These are phyloP conservation scores for Blastomussa wellsi DNA, from an alignment of 92 coral and sea anemone genomes.

Conservation along the genomic window DNA sequence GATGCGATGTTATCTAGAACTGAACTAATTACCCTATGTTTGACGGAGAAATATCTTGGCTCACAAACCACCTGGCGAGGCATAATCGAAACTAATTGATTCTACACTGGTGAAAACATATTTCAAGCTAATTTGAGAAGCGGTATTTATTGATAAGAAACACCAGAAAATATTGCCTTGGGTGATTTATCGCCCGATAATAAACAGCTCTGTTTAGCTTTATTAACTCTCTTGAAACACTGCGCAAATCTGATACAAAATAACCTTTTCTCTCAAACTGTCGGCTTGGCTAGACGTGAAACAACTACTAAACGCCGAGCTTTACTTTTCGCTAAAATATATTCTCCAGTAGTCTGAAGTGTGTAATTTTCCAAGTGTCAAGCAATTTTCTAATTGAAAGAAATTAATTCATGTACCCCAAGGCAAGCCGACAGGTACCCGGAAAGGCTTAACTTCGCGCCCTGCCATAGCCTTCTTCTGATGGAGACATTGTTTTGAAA, in stretches of 20 bases:
- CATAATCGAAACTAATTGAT: constrained; percentile 2
- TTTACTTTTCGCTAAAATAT: background rate
- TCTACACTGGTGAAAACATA: background rate
- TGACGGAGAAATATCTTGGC: constrained; percentile 4
- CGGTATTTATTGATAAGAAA: background rate
- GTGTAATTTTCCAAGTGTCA: background rate
- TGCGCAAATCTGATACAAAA: constrained; percentile 12
- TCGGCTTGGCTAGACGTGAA: background rate
- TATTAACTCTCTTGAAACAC: background rate
- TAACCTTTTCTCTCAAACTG: constrained; percentile 10
- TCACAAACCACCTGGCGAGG: constrained; percentile 31
- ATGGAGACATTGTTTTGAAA: constrained; percentile 12
- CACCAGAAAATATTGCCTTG: constrained; percentile 6
- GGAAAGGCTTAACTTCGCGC: background rate
- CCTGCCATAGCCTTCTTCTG: background rate
- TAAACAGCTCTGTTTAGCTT: constrained; percentile 27
- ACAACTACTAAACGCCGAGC: background rate
- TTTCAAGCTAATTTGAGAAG: constrained; percentile 16
- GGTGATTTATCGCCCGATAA: constrained; percentile 5
- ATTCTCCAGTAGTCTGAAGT: no score
- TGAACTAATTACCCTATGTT: constrained; percentile 5
- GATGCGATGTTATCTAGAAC: constrained; percentile 5
- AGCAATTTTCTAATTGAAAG: constrained; percentile 5
- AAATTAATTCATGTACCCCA: constrained; percentile 5
- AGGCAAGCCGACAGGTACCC: constrained; percentile 20